These are phyloP conservation scores for Sula dactylatra DNA, from an alignment of 2,113 vertebrate genomes.

Conservation along the genomic window DNA sequence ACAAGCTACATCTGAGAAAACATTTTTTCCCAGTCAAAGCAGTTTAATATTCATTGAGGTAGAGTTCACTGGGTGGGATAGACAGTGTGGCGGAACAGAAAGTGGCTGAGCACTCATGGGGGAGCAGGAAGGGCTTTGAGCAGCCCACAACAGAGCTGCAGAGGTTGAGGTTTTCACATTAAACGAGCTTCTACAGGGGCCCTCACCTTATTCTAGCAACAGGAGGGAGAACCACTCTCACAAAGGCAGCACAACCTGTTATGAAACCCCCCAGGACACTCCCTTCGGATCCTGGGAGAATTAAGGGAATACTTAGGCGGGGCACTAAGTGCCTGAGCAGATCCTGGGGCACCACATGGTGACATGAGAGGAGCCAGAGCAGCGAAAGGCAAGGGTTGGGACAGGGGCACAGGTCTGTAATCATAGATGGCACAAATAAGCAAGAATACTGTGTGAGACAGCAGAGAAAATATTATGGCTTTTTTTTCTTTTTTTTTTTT, in stretches of 20 bases:
- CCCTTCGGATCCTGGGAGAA: not conserved
- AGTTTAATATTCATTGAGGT: not conserved
- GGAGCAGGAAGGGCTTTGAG: not conserved
- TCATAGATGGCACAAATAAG: not conserved
- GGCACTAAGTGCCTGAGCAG: not conserved
- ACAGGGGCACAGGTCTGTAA: not conserved
- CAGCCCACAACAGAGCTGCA: not conserved
- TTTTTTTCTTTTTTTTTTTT: not conserved
- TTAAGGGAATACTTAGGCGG: not conserved
- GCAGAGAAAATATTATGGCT: not conserved
- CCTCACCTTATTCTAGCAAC: not conserved
- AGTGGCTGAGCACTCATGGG: not conserved
- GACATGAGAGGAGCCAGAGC: not conserved
- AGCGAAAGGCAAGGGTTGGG: not conserved
- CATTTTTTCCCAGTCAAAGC: not conserved
- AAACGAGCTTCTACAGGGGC: not conserved
- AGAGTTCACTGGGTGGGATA: not conserved
- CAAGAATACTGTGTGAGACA: not conserved
- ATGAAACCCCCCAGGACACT: no score
- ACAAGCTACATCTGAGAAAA: not conserved
- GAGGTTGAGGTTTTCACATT: not conserved
- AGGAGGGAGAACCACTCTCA: not conserved
- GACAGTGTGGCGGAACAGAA: not conserved
- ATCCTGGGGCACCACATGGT: not conserved
- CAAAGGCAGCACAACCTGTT: not conserved